Percentiles rank a stretch among this genome's conserved stretches.
These are phyloP conservation scores for Rhodeus uyekii DNA, from an alignment of 2,797 vertebrate species.

Conservation along the genomic window DNA sequence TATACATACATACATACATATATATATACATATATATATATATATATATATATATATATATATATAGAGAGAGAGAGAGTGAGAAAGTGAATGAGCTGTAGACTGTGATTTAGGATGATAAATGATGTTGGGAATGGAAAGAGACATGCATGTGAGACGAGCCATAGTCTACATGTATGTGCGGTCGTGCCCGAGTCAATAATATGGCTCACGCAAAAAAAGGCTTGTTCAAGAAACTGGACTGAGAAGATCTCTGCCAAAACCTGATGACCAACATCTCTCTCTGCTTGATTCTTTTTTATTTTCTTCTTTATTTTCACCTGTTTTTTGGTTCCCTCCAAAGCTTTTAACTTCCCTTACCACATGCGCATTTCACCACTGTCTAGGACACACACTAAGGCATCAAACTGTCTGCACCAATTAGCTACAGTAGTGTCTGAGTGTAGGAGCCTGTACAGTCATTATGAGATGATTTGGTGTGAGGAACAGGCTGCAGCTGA, in stretches of 20 bases:
- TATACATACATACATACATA: no score
- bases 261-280: neutral
- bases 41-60: no score
- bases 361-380: neutral
- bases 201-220: slow-evolving; percentile 21
- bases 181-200: neutral
- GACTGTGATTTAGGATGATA: slow-evolving; percentile 52
- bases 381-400: slow-evolving; percentile 2
- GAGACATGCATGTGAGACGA: slow-evolving; percentile 9
- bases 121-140: slow-evolving; percentile 43
- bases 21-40: no score
- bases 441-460: slow-evolving; percentile 38
- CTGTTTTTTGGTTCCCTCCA: neutral
- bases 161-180: slow-evolving; percentile 35
- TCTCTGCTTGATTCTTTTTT: slow-evolving; percentile 5
- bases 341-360: slow-evolving; percentile 26
- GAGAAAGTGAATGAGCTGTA: slow-evolving; percentile 30
- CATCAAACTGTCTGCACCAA: slow-evolving; percentile 42
- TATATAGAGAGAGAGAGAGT: no score
- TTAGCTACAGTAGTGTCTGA: slow-evolving; percentile 33
- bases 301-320: neutral
- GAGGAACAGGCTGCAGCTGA: slow-evolving; percentile 32
- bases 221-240: slow-evolving; percentile 31
- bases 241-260: slow-evolving; percentile 3
- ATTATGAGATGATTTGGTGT: slow-evolving; percentile 43